phyloP scores from a whole-genome alignment of 1,140 invertebrate genomes.

The Drosophila truncata region DNA sequence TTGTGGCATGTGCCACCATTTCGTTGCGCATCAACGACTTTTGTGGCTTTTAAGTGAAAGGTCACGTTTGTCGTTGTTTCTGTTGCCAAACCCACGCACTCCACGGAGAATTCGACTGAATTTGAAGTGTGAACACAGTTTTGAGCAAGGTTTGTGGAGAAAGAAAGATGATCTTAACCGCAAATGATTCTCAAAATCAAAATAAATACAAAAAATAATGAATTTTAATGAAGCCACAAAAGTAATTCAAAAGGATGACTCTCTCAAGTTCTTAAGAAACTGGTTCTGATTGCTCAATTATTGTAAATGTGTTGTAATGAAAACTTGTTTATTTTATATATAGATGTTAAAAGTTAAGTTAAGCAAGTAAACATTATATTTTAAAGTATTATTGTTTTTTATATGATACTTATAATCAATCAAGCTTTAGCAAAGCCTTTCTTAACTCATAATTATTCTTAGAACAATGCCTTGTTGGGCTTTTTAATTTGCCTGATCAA shows the following conservation, averaged over 20 bases:
- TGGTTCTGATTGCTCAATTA: not conserved
- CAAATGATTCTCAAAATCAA: constrained; percentile 37
- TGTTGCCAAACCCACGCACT: constrained; percentile 40
- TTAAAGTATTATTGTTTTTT: not conserved
- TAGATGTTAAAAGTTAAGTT: too few species aligned
- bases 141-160: constrained; percentile 2
- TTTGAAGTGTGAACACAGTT: constrained; percentile 33
- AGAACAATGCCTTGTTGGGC: not conserved
- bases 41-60: constrained; percentile 60
- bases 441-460: not conserved
- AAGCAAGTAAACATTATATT: not conserved
- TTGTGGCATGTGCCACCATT: constrained; percentile 56
- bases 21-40: constrained; percentile 51
- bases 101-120: constrained; percentile 14
- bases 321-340: not conserved
- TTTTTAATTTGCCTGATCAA: constrained; percentile 1
- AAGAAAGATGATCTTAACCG: constrained; percentile 24
- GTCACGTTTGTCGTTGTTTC: constrained; percentile 45
- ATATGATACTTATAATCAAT: constrained; percentile 10
- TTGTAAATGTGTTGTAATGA: not conserved
- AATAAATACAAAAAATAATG: not conserved
- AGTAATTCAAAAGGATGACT: constrained; percentile 13
- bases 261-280: not conserved
- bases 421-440: not conserved
- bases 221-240: constrained; percentile 36